phyloP scores from a whole-genome alignment of 1,140 invertebrate species.

The Anthonomus grandis region DNA sequence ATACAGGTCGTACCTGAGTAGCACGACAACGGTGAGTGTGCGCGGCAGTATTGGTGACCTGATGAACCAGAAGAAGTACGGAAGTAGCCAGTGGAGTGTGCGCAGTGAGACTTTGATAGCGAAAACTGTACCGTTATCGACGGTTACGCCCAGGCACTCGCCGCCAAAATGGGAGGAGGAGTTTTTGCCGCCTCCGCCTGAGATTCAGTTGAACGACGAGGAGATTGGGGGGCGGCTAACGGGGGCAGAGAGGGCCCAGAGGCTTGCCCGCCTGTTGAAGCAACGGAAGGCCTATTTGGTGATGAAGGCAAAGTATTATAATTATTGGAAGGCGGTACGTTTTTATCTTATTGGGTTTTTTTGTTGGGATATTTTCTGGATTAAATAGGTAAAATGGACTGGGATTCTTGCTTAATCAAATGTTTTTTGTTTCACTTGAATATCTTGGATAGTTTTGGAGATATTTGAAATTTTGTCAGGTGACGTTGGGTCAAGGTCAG shows the following conservation, averaged over 20 bases:
- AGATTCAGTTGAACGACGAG: slow-evolving; percentile 25
- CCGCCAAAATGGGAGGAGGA: slow-evolving; percentile 28
- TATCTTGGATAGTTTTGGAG: too few species aligned
- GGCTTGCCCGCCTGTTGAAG: slow-evolving; percentile 63
- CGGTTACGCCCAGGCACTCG: slow-evolving; percentile 57
- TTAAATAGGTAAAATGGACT: neutral
- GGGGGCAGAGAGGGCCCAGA: slow-evolving; percentile 62
- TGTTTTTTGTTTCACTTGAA: too few species aligned
- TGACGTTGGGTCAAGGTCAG: too few species aligned
- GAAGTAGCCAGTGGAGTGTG: slow-evolving; percentile 64
- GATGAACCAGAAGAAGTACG: slow-evolving; percentile 72
- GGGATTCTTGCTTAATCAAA: neutral
- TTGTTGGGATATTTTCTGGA: neutral
- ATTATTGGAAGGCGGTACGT: slow-evolving; percentile 16
- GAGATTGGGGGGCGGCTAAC: slow-evolving; percentile 50
- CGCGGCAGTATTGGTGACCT: slow-evolving; percentile 69
- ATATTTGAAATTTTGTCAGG: too few species aligned
- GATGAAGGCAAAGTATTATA: slow-evolving; percentile 21
- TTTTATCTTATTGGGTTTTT: neutral
- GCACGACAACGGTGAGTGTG: slow-evolving; percentile 51
- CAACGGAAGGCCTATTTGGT: slow-evolving; percentile 40
- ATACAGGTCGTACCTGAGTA: slow-evolving; percentile 46
- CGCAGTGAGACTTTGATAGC: slow-evolving; percentile 65
- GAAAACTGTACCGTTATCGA: slow-evolving; percentile 66
- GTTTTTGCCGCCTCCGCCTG: slow-evolving; percentile 3